Evolutionary conservation across 2,797 vertebrate species (phyloP), one percentile per base, ranked within the genome.

Genomic region (Petrocephalus sullivani): DNA sequence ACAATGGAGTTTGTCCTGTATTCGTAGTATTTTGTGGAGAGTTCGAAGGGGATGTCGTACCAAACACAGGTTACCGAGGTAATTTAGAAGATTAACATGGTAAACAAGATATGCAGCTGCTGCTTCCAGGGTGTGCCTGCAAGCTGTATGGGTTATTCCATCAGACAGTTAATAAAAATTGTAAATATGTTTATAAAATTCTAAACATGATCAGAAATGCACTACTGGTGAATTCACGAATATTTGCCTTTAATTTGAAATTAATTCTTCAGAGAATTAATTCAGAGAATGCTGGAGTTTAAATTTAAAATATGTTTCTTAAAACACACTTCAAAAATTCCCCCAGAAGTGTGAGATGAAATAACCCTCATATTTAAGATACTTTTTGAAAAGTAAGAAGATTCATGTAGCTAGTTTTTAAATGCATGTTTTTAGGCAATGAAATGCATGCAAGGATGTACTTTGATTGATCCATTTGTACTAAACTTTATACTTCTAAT

Each of bases 21-120:
- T 95, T 92, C 94, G 85, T 93, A 98, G 96, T 97, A 97, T 95
- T 95, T 96, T 94, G 96, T 97, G 89, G 96, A 98, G 91, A 67
- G 71, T 67, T n/a, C 87, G 91, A 95, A 96, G 90, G 93, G 94
- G 89, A 90, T 95, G 58, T 90, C 95, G 90, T 94, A 96, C 89
- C 95, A 97, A 88, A 94, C 60, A 28, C 90, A 93, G 93, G 86
- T 78, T 60, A 19, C 57, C 6, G 95, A 98, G 97, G 97, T 98
- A 97, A 98, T 95, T 89, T 91, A 89, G 90, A 89, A 89, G 78
- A 6, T 75, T 54, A 57, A 88, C 88, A 87, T 16, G 85, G 87
- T 87, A 85, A 64, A 90, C 67, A 16, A 91, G 87, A 91, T 89
- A 23, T 19, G 33, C 46, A 41, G 3, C 51, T 91, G 61, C 71